Conservation (phyloP, 2,888 invertebrate species). For the Eutolmus rufibarbis region DNA sequence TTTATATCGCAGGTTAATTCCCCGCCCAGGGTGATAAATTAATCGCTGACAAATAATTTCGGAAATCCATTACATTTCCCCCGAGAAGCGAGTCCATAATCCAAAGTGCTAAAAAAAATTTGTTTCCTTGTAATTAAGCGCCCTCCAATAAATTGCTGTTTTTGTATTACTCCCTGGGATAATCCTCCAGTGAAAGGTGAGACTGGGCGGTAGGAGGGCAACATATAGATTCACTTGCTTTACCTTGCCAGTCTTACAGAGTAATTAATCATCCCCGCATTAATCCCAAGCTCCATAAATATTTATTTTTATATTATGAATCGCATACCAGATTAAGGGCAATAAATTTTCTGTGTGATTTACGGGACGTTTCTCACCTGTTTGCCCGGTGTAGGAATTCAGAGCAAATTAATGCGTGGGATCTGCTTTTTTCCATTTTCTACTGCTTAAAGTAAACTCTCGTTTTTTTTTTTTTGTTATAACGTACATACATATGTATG, state of each 20-base stretch:
- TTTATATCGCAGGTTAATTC: background rate
- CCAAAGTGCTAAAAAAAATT: background rate
- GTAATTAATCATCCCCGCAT: slow-evolving; percentile 21
- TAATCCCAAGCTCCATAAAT: slow-evolving; percentile 17
- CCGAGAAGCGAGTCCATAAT: background rate
- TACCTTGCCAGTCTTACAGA: background rate
- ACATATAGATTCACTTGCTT: slow-evolving; percentile 5
- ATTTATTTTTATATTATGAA: slow-evolving; percentile 23
- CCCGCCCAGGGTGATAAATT: background rate
- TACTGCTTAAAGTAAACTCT: background rate
- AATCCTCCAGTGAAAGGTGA: background rate
- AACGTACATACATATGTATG: background rate
- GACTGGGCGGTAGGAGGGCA: background rate
- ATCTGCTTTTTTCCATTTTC: background rate
- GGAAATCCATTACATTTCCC: background rate
- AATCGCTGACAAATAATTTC: background rate
- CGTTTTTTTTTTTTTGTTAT: background rate
- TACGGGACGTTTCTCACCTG: slow-evolving; percentile 19
- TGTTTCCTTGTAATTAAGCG: background rate
- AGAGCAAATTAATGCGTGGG: background rate
- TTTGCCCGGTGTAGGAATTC: background rate
- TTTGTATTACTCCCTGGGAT: background rate
- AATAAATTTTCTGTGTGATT: slow-evolving; percentile 13
- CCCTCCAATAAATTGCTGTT: background rate
- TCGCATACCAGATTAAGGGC: background rate